Evolutionary conservation across 2,888 invertebrate species (phyloP).

Genomic region (Caenorhabditis macrosperma): DNA sequence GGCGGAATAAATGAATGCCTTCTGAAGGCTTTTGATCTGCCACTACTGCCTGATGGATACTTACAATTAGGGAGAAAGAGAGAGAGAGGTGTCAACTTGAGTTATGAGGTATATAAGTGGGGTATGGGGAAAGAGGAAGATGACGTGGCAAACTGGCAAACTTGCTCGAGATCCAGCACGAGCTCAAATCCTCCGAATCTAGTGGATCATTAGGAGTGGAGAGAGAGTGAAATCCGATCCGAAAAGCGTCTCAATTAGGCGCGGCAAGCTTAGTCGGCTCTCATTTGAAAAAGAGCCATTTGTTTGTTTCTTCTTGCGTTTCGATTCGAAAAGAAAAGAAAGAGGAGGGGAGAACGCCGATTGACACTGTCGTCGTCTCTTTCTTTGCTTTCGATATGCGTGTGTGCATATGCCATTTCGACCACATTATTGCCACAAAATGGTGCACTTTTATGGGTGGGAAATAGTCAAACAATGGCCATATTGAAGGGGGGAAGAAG

Average conservation of each 20-base stretch:
- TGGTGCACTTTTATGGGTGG: constrained; percentile 14
- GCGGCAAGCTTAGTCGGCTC: too few species aligned
- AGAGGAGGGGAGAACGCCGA: constrained; percentile 8
- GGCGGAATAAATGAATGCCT: neutral
- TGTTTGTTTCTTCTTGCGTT: too few species aligned
- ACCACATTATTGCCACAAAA: constrained; percentile 7
- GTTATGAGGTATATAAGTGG: constrained; percentile 13
- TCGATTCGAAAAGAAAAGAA: constrained; percentile 18
- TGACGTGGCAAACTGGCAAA: constrained; percentile 42
- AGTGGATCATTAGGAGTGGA: neutral
- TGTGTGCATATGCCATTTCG: constrained; percentile 31
- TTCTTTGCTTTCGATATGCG: too few species aligned
- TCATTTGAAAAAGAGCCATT: too few species aligned
- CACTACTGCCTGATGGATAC: too few species aligned
- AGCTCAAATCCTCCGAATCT: constrained; percentile 1
- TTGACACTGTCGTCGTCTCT: neutral
- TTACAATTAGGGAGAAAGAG: too few species aligned
- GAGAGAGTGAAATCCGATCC: neutral
- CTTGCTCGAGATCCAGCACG: too few species aligned
- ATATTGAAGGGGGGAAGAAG: neutral
- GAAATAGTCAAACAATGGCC: neutral
- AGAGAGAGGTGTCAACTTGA: constrained; percentile 52
- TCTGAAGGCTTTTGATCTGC: too few species aligned
- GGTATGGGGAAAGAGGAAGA: constrained; percentile 7
- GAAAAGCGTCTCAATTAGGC: too few species aligned